phyloP scores from a whole-genome alignment of 2,113 vertebrate species.

The Syngnathus typhle region DNA sequence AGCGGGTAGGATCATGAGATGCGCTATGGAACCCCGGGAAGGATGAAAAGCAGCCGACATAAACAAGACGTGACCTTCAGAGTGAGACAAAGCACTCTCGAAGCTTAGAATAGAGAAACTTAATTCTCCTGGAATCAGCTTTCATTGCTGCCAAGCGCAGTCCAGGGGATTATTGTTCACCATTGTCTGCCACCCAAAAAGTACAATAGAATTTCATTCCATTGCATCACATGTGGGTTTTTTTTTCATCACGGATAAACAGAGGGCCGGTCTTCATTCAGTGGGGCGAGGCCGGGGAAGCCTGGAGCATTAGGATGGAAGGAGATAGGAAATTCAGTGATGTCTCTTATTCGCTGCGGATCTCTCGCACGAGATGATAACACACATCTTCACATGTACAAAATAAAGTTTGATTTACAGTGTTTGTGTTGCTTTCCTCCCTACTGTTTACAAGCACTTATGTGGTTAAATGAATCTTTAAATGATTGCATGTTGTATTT shows the following conservation, averaged over 20 bases:
- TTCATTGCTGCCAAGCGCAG: conserved; percentile 30
- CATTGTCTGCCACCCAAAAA: conserved; percentile 17
- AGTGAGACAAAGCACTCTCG: conserved; percentile 36
- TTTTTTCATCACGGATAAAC: conserved; percentile 12
- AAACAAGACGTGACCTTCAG: conserved; percentile 63
- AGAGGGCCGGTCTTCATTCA: conserved; percentile 14
- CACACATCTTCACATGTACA: not conserved
- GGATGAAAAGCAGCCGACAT: conserved; percentile 46
- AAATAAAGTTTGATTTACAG: not conserved
- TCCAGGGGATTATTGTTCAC: conserved; percentile 22
- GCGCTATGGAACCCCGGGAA: conserved; percentile 46
- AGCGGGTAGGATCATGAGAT: conserved; percentile 38
- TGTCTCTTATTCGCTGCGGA: not conserved
- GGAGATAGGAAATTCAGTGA: conserved; percentile 45
- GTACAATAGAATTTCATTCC: conserved; percentile 19
- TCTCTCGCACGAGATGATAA: conserved; percentile 6
- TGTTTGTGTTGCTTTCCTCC: not conserved
- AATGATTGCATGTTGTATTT: not conserved
- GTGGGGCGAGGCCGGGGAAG: conserved; percentile 12
- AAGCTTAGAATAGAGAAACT: conserved; percentile 55
- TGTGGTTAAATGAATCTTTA: not conserved
- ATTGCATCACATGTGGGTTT: conserved; percentile 20
- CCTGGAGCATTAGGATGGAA: conserved; percentile 30
- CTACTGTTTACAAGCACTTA: not conserved
- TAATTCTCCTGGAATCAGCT: conserved; percentile 46